Evolutionary conservation across 2,888 invertebrate genomes (phyloP).

Genomic region (Pseudococcus longispinus): DNA sequence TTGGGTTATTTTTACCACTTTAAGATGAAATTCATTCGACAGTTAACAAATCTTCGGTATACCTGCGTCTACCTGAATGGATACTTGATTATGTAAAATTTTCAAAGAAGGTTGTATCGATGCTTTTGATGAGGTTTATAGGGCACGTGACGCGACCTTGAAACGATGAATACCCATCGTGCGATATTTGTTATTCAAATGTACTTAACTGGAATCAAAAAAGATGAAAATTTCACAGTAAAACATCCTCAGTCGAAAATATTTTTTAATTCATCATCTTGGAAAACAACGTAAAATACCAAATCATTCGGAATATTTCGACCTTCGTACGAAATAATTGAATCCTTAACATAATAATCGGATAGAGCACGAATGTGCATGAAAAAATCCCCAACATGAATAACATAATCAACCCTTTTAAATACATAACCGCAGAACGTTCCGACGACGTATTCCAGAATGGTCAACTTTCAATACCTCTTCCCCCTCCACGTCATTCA

Average conservation of each 20-base stretch:
- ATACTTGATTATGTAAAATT: neutral
- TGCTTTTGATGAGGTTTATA: neutral
- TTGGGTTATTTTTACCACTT: slow-evolving; percentile 5
- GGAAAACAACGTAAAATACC: neutral
- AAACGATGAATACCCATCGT: neutral
- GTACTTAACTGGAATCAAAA: neutral
- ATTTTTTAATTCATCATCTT: neutral
- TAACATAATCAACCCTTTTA: slow-evolving; percentile 30
- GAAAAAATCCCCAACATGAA: neutral
- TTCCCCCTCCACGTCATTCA: neutral
- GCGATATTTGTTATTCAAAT: neutral
- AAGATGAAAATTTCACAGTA: neutral
- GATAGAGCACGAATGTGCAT: neutral
- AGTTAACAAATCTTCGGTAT: neutral
- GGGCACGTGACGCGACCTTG: neutral
- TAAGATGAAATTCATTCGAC: neutral
- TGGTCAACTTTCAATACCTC: slow-evolving; percentile 18
- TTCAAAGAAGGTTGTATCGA: neutral
- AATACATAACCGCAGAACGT: neutral
- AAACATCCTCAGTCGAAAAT: no score
- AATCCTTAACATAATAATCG: neutral
- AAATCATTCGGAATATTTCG: neutral
- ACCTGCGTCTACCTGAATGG: neutral
- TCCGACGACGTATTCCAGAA: neutral
- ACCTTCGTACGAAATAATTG: neutral